Evolutionary conservation across 2,113 vertebrate species (phyloP).

Genomic region (Muntiacus reevesi): DNA sequence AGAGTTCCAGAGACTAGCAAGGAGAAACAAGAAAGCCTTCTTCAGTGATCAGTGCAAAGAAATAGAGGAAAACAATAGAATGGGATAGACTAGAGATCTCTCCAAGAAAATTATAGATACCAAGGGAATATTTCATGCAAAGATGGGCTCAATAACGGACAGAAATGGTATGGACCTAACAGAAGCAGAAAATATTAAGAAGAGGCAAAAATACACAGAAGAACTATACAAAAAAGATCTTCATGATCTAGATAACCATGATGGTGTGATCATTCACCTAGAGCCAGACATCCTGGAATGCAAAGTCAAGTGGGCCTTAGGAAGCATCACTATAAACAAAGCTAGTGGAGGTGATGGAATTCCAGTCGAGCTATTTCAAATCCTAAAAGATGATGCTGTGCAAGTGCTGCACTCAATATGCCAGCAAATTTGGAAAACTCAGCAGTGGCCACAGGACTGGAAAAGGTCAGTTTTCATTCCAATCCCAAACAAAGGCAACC

Average conservation of each 20-base stretch:
- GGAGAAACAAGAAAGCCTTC: not conserved
- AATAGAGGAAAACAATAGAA: not conserved
- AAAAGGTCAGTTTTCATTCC: not conserved
- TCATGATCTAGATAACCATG: not conserved
- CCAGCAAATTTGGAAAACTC: not conserved
- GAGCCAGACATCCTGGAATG: not conserved
- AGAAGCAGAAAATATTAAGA: not conserved
- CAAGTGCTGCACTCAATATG: too few species aligned
- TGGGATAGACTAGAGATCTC: not conserved
- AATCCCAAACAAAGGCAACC: not conserved
- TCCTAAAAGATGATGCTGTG: too few species aligned
- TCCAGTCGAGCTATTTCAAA: too few species aligned
- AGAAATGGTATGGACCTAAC: not conserved
- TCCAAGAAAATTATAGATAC: not conserved
- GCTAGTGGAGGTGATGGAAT: too few species aligned
- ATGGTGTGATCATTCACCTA: not conserved
- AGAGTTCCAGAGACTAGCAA: not conserved
- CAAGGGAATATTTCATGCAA: not conserved
- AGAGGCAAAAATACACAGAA: too few species aligned
- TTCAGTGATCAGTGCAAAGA: not conserved
- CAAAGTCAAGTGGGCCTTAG: not conserved
- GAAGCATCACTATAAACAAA: not conserved
- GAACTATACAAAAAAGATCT: not conserved
- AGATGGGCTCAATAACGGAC: not conserved
- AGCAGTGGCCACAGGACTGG: not conserved